These are phyloP conservation scores for Papilio demoleus DNA, from an alignment of 2,888 invertebrate genomes.

Conservation along the genomic window DNA sequence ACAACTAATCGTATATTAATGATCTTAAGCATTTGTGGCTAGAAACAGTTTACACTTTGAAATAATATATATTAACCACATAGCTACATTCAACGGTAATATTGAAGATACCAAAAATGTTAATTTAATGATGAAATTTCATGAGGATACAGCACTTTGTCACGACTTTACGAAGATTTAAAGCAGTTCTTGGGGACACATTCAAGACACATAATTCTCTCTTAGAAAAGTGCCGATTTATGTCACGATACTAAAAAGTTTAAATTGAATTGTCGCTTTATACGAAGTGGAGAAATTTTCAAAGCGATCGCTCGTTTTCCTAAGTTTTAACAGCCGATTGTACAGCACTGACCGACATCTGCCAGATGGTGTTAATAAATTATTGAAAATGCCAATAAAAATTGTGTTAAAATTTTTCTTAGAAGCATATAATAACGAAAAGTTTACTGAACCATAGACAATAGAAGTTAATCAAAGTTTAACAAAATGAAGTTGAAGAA, in stretches of 20 bases:
- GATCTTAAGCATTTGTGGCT: conserved; percentile 1
- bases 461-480: background rate
- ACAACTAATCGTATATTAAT: background rate
- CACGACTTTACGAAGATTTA: background rate
- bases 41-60: background rate
- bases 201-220: background rate
- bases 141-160: background rate
- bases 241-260: conserved; percentile 19
- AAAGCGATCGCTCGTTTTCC: conserved; percentile 8
- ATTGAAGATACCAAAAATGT: background rate
- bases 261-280: conserved; percentile 27
- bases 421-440: background rate
- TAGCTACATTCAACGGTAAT: background rate
- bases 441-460: background rate
- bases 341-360: background rate
- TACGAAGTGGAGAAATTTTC: conserved; percentile 1
- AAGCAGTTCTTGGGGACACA: background rate
- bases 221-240: background rate
- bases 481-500: no score
- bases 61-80: no score
- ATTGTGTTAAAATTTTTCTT: background rate
- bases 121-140: background rate
- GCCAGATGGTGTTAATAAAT: conserved; percentile 17
- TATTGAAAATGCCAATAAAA: background rate
- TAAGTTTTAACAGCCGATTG: conserved; percentile 13